phyloP scores from a whole-genome alignment of 2,113 vertebrate species.

The Nycticebus coucang region DNA sequence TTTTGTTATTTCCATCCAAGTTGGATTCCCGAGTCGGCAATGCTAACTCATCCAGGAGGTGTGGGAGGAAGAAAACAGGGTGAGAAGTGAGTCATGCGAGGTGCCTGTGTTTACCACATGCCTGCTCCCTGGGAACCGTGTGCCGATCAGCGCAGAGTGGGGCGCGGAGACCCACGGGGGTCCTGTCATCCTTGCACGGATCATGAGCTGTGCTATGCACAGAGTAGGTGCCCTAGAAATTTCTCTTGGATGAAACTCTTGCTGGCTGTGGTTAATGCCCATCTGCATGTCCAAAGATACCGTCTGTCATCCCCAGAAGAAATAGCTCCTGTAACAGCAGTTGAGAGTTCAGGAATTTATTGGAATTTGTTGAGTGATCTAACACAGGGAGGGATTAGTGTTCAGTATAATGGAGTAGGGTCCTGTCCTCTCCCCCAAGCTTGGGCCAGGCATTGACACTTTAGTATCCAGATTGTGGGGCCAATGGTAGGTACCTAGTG shows the following conservation, averaged over 20 bases:
- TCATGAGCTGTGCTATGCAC: not conserved
- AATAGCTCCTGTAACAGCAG: not conserved
- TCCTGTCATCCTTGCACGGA: not conserved
- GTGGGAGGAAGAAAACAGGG: constrained; percentile 54
- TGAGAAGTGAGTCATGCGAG: constrained; percentile 61
- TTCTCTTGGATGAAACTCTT: not conserved
- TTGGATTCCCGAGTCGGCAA: constrained; percentile 50
- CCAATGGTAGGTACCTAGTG: too few relatives aligned
- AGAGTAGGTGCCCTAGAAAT: not conserved
- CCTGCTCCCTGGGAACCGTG: not conserved
- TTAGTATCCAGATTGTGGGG: not conserved
- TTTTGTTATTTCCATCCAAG: constrained; percentile 49
- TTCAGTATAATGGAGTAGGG: not conserved
- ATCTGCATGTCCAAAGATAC: not conserved
- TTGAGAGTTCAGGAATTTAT: not conserved
- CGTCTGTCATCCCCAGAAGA: not conserved
- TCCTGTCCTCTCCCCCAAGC: not conserved
- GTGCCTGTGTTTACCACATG: not conserved
- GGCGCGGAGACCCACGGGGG: not conserved
- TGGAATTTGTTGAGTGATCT: not conserved
- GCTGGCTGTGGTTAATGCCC: not conserved
- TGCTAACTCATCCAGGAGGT: constrained; percentile 48
- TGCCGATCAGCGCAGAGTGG: not conserved
- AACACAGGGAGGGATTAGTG: not conserved
- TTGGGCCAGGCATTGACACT: not conserved